These are phyloP conservation scores for Tenthredo livida DNA, from an alignment of 2,888 invertebrate genomes.

Conservation along the genomic window DNA sequence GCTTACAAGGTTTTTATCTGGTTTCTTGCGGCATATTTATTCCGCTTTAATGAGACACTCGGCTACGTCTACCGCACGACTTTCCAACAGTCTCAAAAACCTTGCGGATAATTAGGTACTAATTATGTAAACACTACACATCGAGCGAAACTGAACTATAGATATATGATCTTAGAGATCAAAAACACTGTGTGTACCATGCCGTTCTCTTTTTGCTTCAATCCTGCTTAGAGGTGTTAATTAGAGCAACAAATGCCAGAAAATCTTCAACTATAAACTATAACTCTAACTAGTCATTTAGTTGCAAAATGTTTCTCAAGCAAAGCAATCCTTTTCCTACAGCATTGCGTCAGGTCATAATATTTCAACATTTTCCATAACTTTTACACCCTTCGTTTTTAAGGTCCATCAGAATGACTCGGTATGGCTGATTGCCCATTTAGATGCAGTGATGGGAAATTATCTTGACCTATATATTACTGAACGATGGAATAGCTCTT, in stretches of 20 bases:
- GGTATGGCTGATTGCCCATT: background rate
- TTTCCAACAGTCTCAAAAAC: conserved; percentile 21
- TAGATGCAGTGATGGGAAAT: background rate
- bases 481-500: background rate
- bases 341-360: background rate
- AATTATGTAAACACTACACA: conserved; percentile 45
- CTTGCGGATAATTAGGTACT: conserved; percentile 13
- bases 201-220: background rate
- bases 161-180: conserved; percentile 2
- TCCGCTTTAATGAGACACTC: conserved; percentile 28
- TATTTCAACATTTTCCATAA: background rate
- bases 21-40: background rate
- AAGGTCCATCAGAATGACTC: background rate
- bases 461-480: background rate
- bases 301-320: conserved; percentile 25
- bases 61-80: conserved; percentile 40
- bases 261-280: conserved; percentile 14
- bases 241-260: background rate
- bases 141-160: conserved; percentile 32
- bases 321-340: conserved; percentile 21
- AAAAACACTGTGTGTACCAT: conserved; percentile 8
- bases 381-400: background rate
- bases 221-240: background rate
- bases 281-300: conserved; percentile 29
- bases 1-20: background rate